Base-by-base conservation (phyloP, 2,113 vertebrate genomes). In the Salminus brasiliensis region DNA sequence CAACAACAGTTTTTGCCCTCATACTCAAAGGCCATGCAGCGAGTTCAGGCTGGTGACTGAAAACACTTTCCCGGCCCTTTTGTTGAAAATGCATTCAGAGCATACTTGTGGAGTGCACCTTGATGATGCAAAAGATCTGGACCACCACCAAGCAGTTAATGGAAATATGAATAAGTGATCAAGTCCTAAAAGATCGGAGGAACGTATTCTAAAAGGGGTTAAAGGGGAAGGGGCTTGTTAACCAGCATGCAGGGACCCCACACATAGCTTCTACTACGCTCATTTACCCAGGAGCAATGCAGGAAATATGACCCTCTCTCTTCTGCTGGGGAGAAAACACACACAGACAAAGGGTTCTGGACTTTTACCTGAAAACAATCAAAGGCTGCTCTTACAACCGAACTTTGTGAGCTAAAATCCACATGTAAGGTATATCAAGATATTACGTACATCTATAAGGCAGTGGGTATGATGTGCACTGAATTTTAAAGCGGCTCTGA, bases 261-360 rank as follows among this genome's bases (percentile, higher is more conserved):
- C 81, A n/a, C 86, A 88, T 86, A 86, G 85, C 87, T 93, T 89
- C 91, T 79, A 87, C 91, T 16, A 86, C 88, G 85, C 74, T 68
- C 88, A 94, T 89, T 97, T 97, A 97, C 96, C 96, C 93, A 96
- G 90, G 91, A 96, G 92, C 90, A 96, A 92, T 71, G 94, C 91
- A 83, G 95, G 94, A 91, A 98, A 97, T 72, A 93, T 90, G 91
- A 97, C 96, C 93, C 93, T 94, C 89, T 97, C 96, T 91, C 93
- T 94, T 94, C 95, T 97, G 92, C 90, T 92, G 91, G 89, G 92
- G 86, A 92, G 92, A 93, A 74, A 59, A 86, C 69, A 84, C 84
- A 93, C 41, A 86, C 36, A 89, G 79, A 83, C 16, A 25, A 70
- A 52, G 25, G 25, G 43, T 25, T 29, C 65, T 25, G 23, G 34